phyloP scores from a whole-genome alignment of 2,888 invertebrate species.

The Epinotia brunnichana region DNA sequence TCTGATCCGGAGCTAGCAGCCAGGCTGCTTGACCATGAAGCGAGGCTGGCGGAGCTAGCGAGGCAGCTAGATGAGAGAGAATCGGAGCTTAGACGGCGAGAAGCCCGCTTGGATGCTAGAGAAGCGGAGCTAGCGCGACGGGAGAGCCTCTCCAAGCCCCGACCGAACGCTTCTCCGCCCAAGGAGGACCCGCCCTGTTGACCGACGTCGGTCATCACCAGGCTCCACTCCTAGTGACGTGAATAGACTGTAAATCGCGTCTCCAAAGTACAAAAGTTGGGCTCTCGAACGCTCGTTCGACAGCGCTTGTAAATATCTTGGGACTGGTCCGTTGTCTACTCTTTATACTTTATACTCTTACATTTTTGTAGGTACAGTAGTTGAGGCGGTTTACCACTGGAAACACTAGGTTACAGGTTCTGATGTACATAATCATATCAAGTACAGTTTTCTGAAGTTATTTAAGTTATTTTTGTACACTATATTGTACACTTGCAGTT shows the following conservation, averaged over 20 bases:
- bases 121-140: constrained; percentile 65
- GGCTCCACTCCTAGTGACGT: constrained; percentile 60
- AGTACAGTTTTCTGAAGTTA: constrained; percentile 78
- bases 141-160: constrained; percentile 52
- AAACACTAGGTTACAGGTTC: constrained; percentile 56
- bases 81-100: constrained; percentile 66
- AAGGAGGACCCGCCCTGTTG: constrained; percentile 69
- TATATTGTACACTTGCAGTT: constrained; percentile 71
- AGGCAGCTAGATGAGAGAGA: constrained; percentile 70
- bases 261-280: constrained; percentile 69
- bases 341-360: constrained; percentile 54
- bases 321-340: constrained; percentile 47
- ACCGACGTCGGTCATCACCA: constrained; percentile 71
- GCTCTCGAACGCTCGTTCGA: constrained; percentile 32
- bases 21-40: constrained; percentile 87
- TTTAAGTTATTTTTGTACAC: constrained; percentile 67
- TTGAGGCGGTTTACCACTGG: constrained; percentile 48
- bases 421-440: constrained; percentile 78
- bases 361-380: constrained; percentile 42
- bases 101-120: constrained; percentile 66
- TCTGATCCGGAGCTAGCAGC: constrained; percentile 72
- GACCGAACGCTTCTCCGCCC: constrained; percentile 50
- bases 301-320: constrained; percentile 55
- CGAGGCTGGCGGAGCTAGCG: constrained; percentile 85
- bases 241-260: constrained; percentile 66